These are phyloP conservation scores for Goniozus legneri DNA, from an alignment of 1,140 invertebrate genomes.

Conservation along the genomic window DNA sequence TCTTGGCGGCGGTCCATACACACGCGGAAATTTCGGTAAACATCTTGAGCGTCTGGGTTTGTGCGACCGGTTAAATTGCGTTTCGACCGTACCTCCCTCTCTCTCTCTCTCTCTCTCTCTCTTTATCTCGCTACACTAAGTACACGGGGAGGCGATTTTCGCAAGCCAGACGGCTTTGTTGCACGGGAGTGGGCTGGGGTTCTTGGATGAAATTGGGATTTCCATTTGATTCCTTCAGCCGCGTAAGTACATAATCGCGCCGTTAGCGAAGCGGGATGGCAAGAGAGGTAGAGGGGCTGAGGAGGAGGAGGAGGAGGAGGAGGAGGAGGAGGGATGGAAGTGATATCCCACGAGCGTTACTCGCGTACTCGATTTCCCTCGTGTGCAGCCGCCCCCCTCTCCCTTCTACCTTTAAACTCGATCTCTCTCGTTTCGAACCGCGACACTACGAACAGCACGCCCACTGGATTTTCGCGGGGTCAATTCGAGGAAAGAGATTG, in stretches of 20 bases:
- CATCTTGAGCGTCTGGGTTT: slow-evolving; percentile 49
- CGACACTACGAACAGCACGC: too few species aligned
- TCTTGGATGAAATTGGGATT: slow-evolving; percentile 28
- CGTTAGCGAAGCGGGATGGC: too few species aligned
- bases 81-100: slow-evolving; percentile 28
- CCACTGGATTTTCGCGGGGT: too few species aligned
- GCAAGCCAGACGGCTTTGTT: background rate
- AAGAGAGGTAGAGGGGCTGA: too few species aligned
- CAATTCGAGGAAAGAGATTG: slow-evolving; percentile 3
- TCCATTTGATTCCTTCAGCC: slow-evolving; percentile 23
- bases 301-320: too few species aligned
- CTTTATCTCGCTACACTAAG: too few species aligned
- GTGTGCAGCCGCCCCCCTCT: background rate
- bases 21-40: slow-evolving; percentile 43
- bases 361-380: slow-evolving; percentile 1
- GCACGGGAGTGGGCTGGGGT: background rate
- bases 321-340: too few species aligned
- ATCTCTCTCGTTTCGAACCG: too few species aligned
- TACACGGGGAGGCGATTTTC: background rate
- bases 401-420: slow-evolving; percentile 2
- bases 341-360: too few species aligned
- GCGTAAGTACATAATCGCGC: slow-evolving; percentile 17
- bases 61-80: slow-evolving; percentile 40
- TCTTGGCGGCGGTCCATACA: slow-evolving; percentile 24
- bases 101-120: slow-evolving; percentile 19